Conservation (phyloP, 2,888 invertebrate species). For the Hymenopus coronatus region DNA sequence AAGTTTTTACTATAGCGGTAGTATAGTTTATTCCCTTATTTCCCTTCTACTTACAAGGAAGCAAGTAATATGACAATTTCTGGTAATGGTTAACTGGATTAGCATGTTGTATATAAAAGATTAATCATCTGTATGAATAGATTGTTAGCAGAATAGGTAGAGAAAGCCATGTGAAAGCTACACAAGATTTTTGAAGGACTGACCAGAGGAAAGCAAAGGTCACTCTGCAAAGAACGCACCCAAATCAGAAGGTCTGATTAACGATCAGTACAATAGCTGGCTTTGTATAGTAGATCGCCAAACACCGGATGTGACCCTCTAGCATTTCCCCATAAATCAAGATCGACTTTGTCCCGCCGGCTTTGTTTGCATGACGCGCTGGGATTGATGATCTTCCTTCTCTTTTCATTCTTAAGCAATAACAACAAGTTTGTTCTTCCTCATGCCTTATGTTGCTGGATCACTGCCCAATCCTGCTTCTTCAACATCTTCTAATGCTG, state of each 20-base stretch:
- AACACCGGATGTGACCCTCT: not conserved
- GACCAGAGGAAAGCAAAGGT: not conserved
- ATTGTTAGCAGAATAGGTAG: no score
- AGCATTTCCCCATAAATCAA: not conserved
- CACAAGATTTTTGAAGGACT: not conserved
- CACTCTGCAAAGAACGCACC: not conserved
- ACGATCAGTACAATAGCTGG: not conserved
- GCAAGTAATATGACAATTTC: no score
- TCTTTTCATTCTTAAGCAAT: not conserved
- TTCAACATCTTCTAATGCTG: not conserved
- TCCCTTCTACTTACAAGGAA: no score
- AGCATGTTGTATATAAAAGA: no score
- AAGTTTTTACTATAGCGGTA: no score
- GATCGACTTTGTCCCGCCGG: not conserved
- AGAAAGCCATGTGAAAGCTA: no score
- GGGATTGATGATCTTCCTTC: conserved; percentile 19
- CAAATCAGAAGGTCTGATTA: not conserved
- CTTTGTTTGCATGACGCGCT: conserved; percentile 3
- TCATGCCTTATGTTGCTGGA: not conserved
- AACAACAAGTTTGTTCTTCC: not conserved
- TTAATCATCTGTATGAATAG: no score
- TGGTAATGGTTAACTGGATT: no score
- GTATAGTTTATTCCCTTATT: no score
- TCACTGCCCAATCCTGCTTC: not conserved
- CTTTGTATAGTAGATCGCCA: not conserved